Base-by-base conservation (phyloP, 1,140 invertebrate species). In the Brachionus koreanus region DNA sequence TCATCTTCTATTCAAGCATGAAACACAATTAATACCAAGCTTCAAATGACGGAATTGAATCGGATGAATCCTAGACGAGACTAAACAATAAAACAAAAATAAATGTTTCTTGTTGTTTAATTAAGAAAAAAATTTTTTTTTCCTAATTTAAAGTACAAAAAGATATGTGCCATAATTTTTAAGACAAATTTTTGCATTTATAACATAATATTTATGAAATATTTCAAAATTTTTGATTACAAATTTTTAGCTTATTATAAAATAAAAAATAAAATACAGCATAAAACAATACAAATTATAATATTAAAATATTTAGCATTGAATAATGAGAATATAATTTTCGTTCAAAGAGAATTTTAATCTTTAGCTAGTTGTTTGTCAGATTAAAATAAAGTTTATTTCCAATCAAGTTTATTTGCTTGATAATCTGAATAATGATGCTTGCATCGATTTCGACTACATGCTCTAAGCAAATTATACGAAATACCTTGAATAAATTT, bases 401-500 rank as follows among this genome's bases (percentile, higher is more conserved):
- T 23, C 16, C 49, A 57, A 57, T 57, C 49, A 23, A 57, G 49
- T 25, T 65, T 65, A 13, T 65, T 25, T 65, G 33, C 63, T 65
- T 35, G 5, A 13, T 65, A 65, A 39, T n/a, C 29, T 67, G 25
- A 37, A 35, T 37, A 19, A 69, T 69, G 65, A 19, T 39, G 9
- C 10, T 69, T 5, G 33, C 63, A 33, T 33, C 63, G 16, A 39
- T 69, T 19, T 69, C 65, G 16, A 69, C 35, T 69, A 37, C 65
- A 69, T 69, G 29, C n/a, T 69, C 37, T 19, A 69, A 16, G 5
- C 37, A 19, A 37, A n/a, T 39, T 5, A 23, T 9, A 35, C 7
- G n/a, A 69, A 69, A 69, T 39, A 16, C 65, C 35, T 69, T 69
- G 35, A 37, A 69, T 39, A 69, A 69, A 69, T 39, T 69, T 69